Base-by-base conservation (phyloP, 2,113 vertebrate species). In the Upupa epops region DNA sequence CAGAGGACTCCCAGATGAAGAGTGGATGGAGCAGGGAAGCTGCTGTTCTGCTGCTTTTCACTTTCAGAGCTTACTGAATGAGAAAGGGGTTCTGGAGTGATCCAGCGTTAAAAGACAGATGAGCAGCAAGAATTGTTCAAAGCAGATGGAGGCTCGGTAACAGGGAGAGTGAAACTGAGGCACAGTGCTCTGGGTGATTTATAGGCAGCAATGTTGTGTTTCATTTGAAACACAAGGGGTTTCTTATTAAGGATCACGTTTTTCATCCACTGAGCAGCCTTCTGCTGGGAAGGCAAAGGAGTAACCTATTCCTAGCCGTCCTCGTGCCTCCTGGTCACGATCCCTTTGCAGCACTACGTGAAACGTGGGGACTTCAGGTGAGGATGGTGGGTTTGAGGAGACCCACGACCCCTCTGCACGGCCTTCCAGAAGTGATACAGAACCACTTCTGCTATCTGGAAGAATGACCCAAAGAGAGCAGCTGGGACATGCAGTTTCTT, bases 21-120 rank as follows among this genome's bases (percentile, higher is more conserved):
- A 68, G 82, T 92, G 77, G 69, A 80, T 78, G 92, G 37, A 96
- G 75, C 63, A 92, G 84, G 84, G 42, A 92, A 88, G 91, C 91
- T 93, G 94, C 86, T 94, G 86, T 45, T 95, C 90, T 86, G 88
- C 88, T 88, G 89, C 92, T 96, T 94, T 91, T 96, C 92, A 92
- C 95, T 95, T 89, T 58, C 87, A 82, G 78, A 78, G 93, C 90
- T 90, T 93, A 93, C 92, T 95, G 93, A 91, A 96, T 94, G 92
- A 94, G 91, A 86, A 80, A 86, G 92, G 88, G 84, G 60, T 94
- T 96, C 84, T 95, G 84, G 64, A 93, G 54, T 75, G 79, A 84
- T 93, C 59, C 8, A 55, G 87, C 92, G 86, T 70, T 89, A 83
- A 83, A 92, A 90, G 74, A 76, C 82, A 80, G 13, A 79, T 4